These are phyloP conservation scores for Linnaemya vulpina DNA, from an alignment of 2,888 invertebrate genomes.

Conservation along the genomic window DNA sequence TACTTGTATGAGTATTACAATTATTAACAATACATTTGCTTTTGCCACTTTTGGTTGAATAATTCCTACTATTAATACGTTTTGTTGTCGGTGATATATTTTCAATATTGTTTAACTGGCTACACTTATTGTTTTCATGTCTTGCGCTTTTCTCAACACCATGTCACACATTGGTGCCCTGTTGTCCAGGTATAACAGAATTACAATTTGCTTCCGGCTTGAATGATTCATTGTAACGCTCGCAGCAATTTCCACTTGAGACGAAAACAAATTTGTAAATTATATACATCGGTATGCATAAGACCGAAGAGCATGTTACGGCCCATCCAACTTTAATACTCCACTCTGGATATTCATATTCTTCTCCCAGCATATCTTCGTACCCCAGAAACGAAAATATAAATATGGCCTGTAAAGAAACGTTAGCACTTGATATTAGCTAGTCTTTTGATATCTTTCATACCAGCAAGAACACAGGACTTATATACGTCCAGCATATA, in stretches of 20 bases:
- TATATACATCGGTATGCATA: conserved; percentile 93
- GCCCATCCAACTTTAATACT: conserved; percentile 91
- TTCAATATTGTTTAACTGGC: conserved; percentile 40
- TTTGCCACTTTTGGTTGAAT: conserved; percentile 70
- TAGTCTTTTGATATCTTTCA: conserved; percentile 73
- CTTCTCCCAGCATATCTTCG: conserved; percentile 90
- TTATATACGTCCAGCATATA: conserved; percentile 93
- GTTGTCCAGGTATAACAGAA: conserved; percentile 82
- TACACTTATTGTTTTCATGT: conserved; percentile 51
- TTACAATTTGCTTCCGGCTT: conserved; percentile 79
- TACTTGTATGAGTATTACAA: conserved; percentile 67
- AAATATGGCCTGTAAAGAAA: conserved; percentile 87
- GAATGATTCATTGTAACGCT: conserved; percentile 78
- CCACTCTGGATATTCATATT: conserved; percentile 91
- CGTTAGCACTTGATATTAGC: neutral
- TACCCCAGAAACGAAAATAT: conserved; percentile 92
- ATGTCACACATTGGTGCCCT: conserved; percentile 83
- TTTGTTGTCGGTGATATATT: conserved; percentile 74
- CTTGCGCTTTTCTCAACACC: conserved; percentile 51
- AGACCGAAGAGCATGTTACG: conserved; percentile 92
- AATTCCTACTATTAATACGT: conserved; percentile 53
- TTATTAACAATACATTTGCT: conserved; percentile 77
- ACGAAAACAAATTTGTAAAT: conserved; percentile 88
- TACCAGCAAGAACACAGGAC: conserved; percentile 92
- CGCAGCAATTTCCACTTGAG: conserved; percentile 85